Conservation (phyloP, 2,888 invertebrate genomes). For the Sialis lutaria region DNA sequence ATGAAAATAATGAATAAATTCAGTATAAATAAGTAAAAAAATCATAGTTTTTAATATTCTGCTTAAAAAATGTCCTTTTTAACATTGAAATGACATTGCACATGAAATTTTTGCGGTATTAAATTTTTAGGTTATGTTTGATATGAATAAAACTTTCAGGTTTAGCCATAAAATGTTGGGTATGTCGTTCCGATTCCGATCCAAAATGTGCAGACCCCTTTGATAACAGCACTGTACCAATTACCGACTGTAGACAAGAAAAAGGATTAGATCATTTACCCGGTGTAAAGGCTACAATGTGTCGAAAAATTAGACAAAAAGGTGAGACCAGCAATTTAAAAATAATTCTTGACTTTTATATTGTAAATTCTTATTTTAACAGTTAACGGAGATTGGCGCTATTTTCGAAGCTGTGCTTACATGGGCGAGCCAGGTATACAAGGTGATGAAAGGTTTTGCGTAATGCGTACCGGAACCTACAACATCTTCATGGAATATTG, state of each 20-base stretch:
- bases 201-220: conserved; percentile 86
- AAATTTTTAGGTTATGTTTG: too few relatives aligned
- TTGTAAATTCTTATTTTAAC: conserved; percentile 15
- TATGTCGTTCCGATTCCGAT: conserved; percentile 74
- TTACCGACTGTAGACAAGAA: conserved; percentile 41
- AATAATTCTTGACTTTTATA: not conserved
- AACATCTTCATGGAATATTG: conserved; percentile 90
- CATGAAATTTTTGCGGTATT: too few relatives aligned
- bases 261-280: conserved; percentile 43
- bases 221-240: conserved; percentile 74
- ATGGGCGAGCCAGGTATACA: conserved; percentile 80
- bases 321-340: conserved; percentile 22
- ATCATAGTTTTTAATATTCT: too few relatives aligned
- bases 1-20: too few relatives aligned
- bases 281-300: conserved; percentile 63
- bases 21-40: too few relatives aligned
- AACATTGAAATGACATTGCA: too few relatives aligned
- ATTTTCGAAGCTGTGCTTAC: conserved; percentile 75
- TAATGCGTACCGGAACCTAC: conserved; percentile 80
- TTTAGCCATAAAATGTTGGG: conserved; percentile 71
- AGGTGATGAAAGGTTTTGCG: conserved; percentile 78
- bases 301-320: conserved; percentile 83
- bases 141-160: conserved; percentile 26
- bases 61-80: too few relatives aligned
- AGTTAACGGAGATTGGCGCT: conserved; percentile 80